These are phyloP conservation scores for Dipodomys spectabilis DNA, from an alignment of 2,113 vertebrate genomes.

Conservation along the genomic window DNA sequence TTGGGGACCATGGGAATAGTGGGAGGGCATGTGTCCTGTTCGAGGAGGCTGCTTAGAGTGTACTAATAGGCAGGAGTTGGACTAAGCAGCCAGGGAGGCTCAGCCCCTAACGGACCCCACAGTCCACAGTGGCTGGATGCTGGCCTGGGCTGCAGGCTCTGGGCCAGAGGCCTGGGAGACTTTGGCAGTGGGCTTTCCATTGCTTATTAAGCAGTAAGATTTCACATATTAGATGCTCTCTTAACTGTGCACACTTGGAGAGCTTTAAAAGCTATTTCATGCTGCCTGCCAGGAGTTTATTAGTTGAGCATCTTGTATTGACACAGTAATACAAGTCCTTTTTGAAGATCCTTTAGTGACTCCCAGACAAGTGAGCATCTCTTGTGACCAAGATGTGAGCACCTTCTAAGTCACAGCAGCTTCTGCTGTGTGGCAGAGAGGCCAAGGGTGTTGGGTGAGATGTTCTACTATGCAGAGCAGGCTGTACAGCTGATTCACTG, in stretches of 20 bases:
- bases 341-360: neutral
- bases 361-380: neutral
- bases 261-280: neutral
- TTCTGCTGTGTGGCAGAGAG: neutral
- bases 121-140: rapidly evolving
- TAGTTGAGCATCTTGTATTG: neutral
- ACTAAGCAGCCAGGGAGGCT: too few relatives aligned
- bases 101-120: too few relatives aligned
- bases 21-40: too few relatives aligned
- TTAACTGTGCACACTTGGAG: neutral
- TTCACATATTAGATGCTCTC: neutral
- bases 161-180: neutral
- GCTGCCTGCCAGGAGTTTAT: neutral
- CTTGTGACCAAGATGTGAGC: too few relatives aligned
- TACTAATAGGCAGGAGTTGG: neutral
- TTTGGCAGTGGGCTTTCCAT: neutral
- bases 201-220: neutral
- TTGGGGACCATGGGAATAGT: neutral
- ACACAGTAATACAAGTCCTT: neutral
- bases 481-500: neutral
- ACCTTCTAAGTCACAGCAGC: too few relatives aligned
- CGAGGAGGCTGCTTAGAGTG: too few relatives aligned
- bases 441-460: neutral
- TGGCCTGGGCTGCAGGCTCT: rapidly evolving
- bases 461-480: neutral